These are phyloP conservation scores for Tromatobia lineatoria DNA, from an alignment of 2,888 invertebrate species.

Conservation along the genomic window DNA sequence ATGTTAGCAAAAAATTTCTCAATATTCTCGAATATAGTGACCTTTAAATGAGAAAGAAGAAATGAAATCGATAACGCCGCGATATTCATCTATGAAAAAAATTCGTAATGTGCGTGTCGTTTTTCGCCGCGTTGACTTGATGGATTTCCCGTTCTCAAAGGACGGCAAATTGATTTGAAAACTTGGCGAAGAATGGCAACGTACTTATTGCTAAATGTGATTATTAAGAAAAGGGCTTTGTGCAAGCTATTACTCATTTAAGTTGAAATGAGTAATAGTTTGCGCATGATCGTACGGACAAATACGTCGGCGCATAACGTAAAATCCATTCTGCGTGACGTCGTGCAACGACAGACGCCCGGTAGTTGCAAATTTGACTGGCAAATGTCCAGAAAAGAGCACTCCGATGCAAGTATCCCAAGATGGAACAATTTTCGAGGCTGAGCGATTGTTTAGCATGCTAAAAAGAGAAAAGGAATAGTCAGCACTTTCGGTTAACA, in stretches of 20 bases:
- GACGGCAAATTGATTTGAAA: too few relatives aligned
- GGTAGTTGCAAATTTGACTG: constrained; percentile 89
- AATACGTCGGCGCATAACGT: constrained; percentile 76
- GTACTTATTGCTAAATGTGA: background rate
- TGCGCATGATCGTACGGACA: constrained; percentile 77
- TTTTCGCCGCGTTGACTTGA: too few relatives aligned
- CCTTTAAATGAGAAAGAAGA: too few relatives aligned
- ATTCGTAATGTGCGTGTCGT: too few relatives aligned
- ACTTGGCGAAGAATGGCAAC: background rate
- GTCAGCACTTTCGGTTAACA: background rate
- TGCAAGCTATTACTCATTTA: background rate
- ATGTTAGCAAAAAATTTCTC: too few relatives aligned
- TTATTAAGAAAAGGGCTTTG: background rate
- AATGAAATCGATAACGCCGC: too few relatives aligned
- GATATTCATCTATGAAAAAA: too few relatives aligned
- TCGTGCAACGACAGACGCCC: constrained; percentile 88
- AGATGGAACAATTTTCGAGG: constrained; percentile 85
- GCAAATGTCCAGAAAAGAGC: constrained; percentile 87
- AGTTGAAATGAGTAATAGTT: background rate
- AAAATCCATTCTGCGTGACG: constrained; percentile 86
- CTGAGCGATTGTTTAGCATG: constrained; percentile 86
- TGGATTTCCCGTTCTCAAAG: too few relatives aligned
- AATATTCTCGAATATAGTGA: too few relatives aligned
- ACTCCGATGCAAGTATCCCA: constrained; percentile 89
- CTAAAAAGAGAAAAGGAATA: constrained; percentile 77